These are phyloP conservation scores for Corydoras sp. DNA, from an alignment of 2,113 vertebrate genomes.

Conservation along the genomic window DNA sequence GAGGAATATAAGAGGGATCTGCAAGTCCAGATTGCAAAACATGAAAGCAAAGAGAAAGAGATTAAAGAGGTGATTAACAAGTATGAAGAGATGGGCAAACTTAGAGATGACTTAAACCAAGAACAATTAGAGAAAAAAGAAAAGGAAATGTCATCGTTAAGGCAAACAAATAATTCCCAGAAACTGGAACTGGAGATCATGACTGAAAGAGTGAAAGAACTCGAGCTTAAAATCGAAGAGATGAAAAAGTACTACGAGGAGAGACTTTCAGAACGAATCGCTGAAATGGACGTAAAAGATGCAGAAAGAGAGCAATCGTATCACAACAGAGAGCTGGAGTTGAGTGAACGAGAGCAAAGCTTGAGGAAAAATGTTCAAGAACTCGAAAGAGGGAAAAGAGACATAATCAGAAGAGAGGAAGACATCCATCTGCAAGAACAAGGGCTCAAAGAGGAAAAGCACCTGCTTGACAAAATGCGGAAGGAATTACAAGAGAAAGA, in stretches of 20 bases:
- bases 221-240: conserved; percentile 31
- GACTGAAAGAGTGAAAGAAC: conserved; percentile 15
- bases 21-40: not conserved
- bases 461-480: conserved; percentile 23
- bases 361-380: conserved; percentile 31
- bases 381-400: conserved; percentile 26
- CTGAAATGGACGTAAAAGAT: conserved; percentile 9
- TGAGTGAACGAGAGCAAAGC: conserved; percentile 26
- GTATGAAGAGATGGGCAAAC: conserved; percentile 37
- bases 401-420: conserved; percentile 33
- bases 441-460: conserved; percentile 20
- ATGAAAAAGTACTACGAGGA: conserved; percentile 42
- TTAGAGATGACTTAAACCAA: conserved; percentile 29
- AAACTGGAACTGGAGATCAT: conserved; percentile 37
- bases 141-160: conserved; percentile 28
- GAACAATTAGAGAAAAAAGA: conserved; percentile 33
- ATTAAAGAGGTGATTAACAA: conserved; percentile 20
- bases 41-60: conserved; percentile 34
- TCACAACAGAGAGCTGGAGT: conserved; percentile 31
- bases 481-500: conserved; percentile 23
- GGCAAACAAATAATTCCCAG: conserved; percentile 34
- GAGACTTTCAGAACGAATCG: conserved; percentile 37
- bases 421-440: conserved; percentile 35
- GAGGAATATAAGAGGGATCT: conserved; percentile 40
- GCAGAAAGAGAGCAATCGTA: conserved; percentile 29